These are phyloP conservation scores for Phyto melanocephala DNA, from an alignment of 2,888 invertebrate genomes.

Conservation along the genomic window DNA sequence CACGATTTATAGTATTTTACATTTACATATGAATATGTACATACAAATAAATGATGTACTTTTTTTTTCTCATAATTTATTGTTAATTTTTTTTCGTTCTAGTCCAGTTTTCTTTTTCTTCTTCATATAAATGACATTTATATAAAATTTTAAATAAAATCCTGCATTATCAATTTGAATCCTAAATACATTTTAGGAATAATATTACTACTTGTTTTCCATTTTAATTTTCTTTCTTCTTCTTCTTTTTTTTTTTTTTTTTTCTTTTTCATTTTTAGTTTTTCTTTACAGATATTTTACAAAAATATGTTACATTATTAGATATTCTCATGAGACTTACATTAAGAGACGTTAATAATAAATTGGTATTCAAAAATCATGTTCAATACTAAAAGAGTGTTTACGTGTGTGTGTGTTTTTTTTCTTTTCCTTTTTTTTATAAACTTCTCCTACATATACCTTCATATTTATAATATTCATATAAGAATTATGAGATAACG, in stretches of 20 bases:
- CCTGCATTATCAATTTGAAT: conserved; percentile 34
- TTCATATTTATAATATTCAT: neutral
- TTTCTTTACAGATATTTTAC: conserved; percentile 65
- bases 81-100: neutral
- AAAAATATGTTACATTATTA: conserved; percentile 64
- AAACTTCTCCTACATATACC: neutral
- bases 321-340: conserved; percentile 52
- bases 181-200: conserved; percentile 51
- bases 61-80: neutral
- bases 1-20: conserved; percentile 45
- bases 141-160: conserved; percentile 44
- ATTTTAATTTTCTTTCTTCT: conserved; percentile 12
- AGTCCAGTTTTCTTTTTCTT: conserved; percentile 4
- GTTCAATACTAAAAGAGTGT: conserved; percentile 49
- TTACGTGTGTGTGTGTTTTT: neutral
- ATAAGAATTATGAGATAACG: conserved; percentile 29
- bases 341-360: conserved; percentile 53
- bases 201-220: too few species aligned
- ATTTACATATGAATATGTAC: neutral
- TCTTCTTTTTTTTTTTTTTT: conserved; percentile 20
- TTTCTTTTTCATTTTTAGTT: conserved; percentile 35
- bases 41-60: conserved; percentile 24
- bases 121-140: conserved; percentile 48
- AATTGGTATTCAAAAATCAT: conserved; percentile 56
- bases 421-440: neutral